Evolutionary conservation across 1,140 invertebrate genomes (phyloP).

Genomic region (Coelopa frigida): DNA sequence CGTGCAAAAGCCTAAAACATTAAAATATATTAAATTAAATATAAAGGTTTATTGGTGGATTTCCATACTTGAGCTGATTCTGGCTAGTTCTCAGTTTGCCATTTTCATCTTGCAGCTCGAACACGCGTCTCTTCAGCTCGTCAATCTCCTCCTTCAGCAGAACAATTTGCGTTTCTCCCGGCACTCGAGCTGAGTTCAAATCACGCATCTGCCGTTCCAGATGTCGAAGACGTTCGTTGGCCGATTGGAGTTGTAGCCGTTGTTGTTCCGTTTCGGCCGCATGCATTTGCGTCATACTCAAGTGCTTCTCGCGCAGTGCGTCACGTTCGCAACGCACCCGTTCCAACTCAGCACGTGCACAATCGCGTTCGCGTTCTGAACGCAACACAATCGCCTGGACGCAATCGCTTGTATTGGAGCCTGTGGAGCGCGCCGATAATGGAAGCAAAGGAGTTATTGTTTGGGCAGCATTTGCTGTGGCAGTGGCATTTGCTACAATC

Average conservation of each 20-base stretch:
- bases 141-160: constrained; percentile 32
- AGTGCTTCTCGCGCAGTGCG: constrained; percentile 30
- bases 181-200: constrained; percentile 26
- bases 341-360: constrained; percentile 31
- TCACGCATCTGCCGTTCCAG: constrained; percentile 34
- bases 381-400: constrained; percentile 34
- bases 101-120: constrained; percentile 20
- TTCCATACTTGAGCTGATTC: constrained; percentile 28
- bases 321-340: constrained; percentile 35
- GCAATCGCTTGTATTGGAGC: constrained; percentile 22
- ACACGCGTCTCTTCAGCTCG: constrained; percentile 19
- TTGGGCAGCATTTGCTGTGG: not conserved
- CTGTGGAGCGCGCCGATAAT: constrained; percentile 7
- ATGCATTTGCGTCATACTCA: constrained; percentile 25
- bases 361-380: constrained; percentile 34
- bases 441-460: not conserved
- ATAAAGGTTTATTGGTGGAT: not conserved
- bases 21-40: not conserved
- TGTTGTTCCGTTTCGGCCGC: constrained; percentile 24
- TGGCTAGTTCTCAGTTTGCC: constrained; percentile 21
- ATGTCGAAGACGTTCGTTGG: constrained; percentile 23
- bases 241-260: constrained; percentile 24
- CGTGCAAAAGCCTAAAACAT: constrained; percentile 28
- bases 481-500: not conserved
- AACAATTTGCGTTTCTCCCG: constrained; percentile 27